These are phyloP conservation scores for Drosophila aff. DNA, from an alignment of 1,140 invertebrate genomes.

Conservation along the genomic window DNA sequence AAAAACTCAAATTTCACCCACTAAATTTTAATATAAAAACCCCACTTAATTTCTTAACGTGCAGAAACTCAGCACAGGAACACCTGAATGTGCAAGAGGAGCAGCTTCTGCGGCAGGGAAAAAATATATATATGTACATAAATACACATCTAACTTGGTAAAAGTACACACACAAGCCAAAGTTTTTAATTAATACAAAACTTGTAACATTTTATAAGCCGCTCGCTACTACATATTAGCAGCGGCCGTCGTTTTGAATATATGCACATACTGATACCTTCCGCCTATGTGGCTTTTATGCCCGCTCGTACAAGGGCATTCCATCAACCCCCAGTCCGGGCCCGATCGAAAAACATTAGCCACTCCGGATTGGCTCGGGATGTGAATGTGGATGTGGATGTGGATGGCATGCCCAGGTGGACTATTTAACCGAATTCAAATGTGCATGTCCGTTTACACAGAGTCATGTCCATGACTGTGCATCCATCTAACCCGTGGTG, in stretches of 20 bases:
- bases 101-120: constrained; percentile 24
- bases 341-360: constrained; percentile 37
- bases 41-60: background rate
- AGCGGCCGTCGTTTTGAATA: constrained; percentile 49
- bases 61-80: constrained; percentile 1
- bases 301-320: constrained; percentile 35
- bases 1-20: rapidly evolving
- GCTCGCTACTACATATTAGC: constrained; percentile 64
- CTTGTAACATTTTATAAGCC: constrained; percentile 84
- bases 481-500: constrained; percentile 42
- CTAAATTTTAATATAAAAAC: background rate
- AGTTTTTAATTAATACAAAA: constrained; percentile 85
- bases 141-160: constrained; percentile 40
- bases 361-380: constrained; percentile 35
- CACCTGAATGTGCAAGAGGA: constrained; percentile 47
- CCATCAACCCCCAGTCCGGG: constrained; percentile 26
- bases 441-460: constrained; percentile 56
- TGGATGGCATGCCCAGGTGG: constrained; percentile 45
- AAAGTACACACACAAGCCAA: constrained; percentile 54
- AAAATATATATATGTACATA: constrained; percentile 20
- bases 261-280: constrained; percentile 27
- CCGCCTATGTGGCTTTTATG: constrained; percentile 15
- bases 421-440: constrained; percentile 60
- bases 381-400: constrained; percentile 20
- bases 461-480: constrained; percentile 61